Base-by-base conservation (phyloP, 2,797 vertebrate genomes). In the Lophotriccus pileatus region DNA sequence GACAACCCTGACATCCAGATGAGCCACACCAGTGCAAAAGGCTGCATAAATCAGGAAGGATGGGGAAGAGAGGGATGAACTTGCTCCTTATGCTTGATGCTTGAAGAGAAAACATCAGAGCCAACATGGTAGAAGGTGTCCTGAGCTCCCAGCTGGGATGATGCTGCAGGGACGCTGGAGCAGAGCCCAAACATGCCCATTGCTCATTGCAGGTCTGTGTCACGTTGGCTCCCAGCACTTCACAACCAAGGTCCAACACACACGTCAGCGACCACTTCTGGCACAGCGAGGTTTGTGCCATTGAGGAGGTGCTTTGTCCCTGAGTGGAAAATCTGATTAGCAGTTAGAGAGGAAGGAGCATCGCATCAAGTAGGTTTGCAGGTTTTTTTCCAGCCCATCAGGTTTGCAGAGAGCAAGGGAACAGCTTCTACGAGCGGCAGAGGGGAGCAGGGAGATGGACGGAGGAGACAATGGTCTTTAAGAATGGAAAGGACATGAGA, bases 401-500 rank as follows among this genome's bases (percentile, higher is more conserved):
- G 19, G 50, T 83, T 58, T 88, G 73, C 62, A 92, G 74, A 60
- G 66, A 68, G 49, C 25, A 6, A 75, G 46, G 60, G 36, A 64
- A 46, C 37, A 46, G 73, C 83, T 90, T 32, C 64, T 49, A 36
- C 0, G 11, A 93, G 56, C 4, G 0, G 62, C 6, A 3, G 37
- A 37, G 53, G 23, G 24, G 25, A 6, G 30, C 6, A 1, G 32
- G 28, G 25, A 41, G 14, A 32, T 7, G 64, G 76, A 84, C 3
- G 2, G 14, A 41, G 47, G 39, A 95, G 84, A 82, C 84, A n/a
- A 79, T 55, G 2, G 4, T 92, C 96, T 96, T 91, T 78, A 95
- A 96, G 96, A 88, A 96, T 80, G 92, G 86, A 84, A 81, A 94
- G 94, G 90, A 95, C 88, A 92, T 28, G 90, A 97, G 95, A 98